These are phyloP conservation scores for Camponotus fellah DNA, from an alignment of 2,888 invertebrate species.

Conservation along the genomic window DNA sequence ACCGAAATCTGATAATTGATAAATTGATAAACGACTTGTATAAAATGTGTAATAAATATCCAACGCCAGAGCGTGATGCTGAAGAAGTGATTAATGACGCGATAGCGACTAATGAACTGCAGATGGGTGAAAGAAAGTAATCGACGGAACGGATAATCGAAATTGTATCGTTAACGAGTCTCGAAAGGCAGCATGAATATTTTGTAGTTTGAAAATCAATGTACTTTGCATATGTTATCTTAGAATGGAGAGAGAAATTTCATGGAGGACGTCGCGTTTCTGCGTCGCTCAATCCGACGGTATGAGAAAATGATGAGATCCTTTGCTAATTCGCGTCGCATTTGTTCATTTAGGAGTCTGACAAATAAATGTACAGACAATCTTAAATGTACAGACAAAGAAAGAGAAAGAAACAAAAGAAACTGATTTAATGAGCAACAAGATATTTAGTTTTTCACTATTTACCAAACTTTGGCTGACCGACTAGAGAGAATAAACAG, in stretches of 20 bases:
- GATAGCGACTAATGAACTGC: slow-evolving; percentile 25
- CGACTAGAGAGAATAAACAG: background rate
- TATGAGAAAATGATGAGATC: slow-evolving; percentile 1
- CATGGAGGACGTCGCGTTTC: background rate
- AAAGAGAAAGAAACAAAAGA: background rate
- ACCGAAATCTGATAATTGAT: background rate
- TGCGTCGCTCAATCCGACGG: slow-evolving; percentile 63
- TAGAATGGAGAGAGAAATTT: background rate
- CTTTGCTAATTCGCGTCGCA: background rate
- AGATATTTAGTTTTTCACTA: background rate
- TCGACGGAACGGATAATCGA: slow-evolving; percentile 67
- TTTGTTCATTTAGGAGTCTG: background rate
- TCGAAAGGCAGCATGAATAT: slow-evolving; percentile 64
- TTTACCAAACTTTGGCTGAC: background rate
- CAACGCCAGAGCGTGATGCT: background rate
- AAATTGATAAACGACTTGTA: slow-evolving; percentile 1
- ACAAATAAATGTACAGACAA: background rate
- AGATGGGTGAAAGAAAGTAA: slow-evolving; percentile 52
- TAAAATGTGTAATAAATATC: slow-evolving; percentile 3
- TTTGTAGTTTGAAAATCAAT: slow-evolving; percentile 65
- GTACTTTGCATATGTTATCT: slow-evolving; percentile 28
- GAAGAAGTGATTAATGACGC: slow-evolving; percentile 6
- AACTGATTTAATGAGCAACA: background rate
- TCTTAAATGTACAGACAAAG: background rate
- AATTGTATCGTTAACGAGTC: slow-evolving; percentile 67